Evolutionary conservation across 2,888 invertebrate genomes (phyloP).

Genomic region (Amblyjoppa proteus): DNA sequence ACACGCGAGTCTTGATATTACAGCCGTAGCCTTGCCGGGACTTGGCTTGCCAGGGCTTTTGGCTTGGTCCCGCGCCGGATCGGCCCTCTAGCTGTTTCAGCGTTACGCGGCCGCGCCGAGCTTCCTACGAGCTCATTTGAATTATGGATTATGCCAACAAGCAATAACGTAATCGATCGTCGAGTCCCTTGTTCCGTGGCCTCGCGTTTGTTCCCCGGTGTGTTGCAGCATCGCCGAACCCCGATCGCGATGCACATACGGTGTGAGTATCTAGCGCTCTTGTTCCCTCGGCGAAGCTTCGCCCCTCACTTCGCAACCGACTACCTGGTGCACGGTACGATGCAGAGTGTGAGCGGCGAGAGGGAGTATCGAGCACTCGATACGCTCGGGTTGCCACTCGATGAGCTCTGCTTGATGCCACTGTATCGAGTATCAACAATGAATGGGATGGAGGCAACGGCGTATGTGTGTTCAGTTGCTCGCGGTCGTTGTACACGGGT

Average conservation of each 20-base stretch:
- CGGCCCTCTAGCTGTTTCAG: constrained; percentile 17
- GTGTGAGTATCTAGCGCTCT: constrained; percentile 4
- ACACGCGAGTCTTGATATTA: constrained; percentile 33
- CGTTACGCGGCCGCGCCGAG: neutral
- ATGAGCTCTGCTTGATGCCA: constrained; percentile 5
- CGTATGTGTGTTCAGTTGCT: neutral
- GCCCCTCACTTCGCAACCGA: neutral
- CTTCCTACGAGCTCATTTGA: constrained; percentile 29
- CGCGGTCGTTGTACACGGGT: neutral
- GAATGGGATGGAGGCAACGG: neutral
- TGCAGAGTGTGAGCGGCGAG: neutral
- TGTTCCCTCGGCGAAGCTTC: constrained; percentile 30
- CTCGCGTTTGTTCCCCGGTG: constrained; percentile 33
- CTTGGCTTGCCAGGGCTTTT: constrained; percentile 6
- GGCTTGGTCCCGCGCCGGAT: constrained; percentile 23
- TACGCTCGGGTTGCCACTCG: neutral
- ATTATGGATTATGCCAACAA: constrained; percentile 52
- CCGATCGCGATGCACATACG: neutral
- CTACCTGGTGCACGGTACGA: neutral
- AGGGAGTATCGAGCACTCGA: neutral
- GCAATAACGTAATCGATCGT: constrained; percentile 47
- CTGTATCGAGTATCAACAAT: constrained; percentile 1
- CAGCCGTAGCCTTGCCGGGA: neutral
- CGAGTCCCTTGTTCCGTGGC: constrained; percentile 30
- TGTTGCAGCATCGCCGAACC: constrained; percentile 22